Percentiles rank a stretch among this genome's conserved stretches.
Evolutionary conservation across 2,888 invertebrate genomes (phyloP).

Genomic region (Lingula anatina): DNA sequence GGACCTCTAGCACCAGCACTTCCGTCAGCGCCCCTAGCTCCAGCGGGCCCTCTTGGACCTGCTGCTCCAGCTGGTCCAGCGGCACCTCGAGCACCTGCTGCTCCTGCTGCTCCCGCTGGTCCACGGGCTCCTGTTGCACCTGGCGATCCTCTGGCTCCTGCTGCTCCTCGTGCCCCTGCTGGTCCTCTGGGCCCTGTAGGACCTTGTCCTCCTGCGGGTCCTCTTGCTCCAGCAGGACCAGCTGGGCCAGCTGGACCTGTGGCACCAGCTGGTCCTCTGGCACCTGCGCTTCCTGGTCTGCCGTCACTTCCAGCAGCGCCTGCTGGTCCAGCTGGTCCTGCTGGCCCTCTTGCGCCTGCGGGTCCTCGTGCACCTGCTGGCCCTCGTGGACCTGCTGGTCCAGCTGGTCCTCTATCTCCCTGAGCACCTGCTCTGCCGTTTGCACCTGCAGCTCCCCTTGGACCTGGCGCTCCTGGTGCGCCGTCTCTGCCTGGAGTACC

Average conservation of each 20-base stretch:
- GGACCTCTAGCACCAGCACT: conserved; percentile 25
- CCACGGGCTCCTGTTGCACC: conserved; percentile 27
- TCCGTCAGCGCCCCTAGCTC: conserved; percentile 33
- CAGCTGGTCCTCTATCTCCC: conserved; percentile 31
- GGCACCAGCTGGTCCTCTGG: conserved; percentile 53
- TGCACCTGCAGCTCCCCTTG: conserved; percentile 20
- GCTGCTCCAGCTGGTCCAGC: conserved; percentile 26
- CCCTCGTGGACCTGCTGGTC: conserved; percentile 35
- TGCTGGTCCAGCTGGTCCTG: conserved; percentile 16
- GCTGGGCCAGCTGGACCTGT: conserved; percentile 62
- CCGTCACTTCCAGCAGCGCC: no score
- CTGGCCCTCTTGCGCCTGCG: conserved; percentile 68
- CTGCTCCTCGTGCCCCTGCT: conserved; percentile 22
- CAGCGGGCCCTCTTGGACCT: conserved; percentile 34
- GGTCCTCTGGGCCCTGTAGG: conserved; percentile 12
- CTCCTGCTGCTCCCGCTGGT: conserved; percentile 26
- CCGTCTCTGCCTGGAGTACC: conserved; percentile 32
- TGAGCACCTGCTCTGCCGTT: conserved; percentile 7
- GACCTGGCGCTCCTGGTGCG: conserved; percentile 25
- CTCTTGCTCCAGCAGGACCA: no score
- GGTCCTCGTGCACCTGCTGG: conserved; percentile 72
- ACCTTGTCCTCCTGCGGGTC: conserved; percentile 7
- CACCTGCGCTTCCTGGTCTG: conserved; percentile 20
- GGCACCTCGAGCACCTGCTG: conserved; percentile 27
- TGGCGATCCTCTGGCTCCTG: conserved; percentile 21